Evolutionary conservation across 1,140 invertebrate genomes (phyloP), one percentile per base, ranked within the genome.

Genomic region (Glossosoma conforme): DNA sequence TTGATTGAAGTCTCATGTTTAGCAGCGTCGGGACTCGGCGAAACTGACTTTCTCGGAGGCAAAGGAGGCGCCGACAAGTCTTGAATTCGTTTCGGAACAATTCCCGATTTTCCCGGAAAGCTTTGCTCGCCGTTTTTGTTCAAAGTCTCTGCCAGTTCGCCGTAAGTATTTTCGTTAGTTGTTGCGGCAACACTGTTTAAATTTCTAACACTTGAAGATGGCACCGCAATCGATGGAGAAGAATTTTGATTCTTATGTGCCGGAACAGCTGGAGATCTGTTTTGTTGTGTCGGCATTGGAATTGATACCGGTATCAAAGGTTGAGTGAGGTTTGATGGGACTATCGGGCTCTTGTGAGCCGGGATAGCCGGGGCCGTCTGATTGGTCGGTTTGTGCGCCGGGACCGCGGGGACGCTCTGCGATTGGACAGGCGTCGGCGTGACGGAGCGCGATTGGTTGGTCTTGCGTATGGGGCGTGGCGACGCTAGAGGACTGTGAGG

Each of bases 11-110:
- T 41, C 9, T 5, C 5, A 8, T 13, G 37, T 37, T 42, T 46
- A 28, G 3, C 17, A 1, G 19, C 38, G 13, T 58, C 56, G 4
- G 56, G 46, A 44, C 48, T 68, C 1, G 72, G 70, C 0, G 69
- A 72, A 6, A 70, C 43, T 20, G 69, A 71, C 60, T 73, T 73
- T 21, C 69, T 54, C 0, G 72, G 72, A 6, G 70, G 72, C 10
- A 75, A 49, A 0, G 72, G 72, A 4, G 72, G 72, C 0, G 70
- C 70, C 3, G 69, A 50, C 1, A 75, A 61, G 33, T 75, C 72
- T 5, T 71, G 54, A 9, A 59, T 22, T 42, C 52, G 33, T 44
- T 58, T 58, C 3, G 56, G 51, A 25, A 51, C 36, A 11, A 44
- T 19, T 14, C 24, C 69, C 38, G 68, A 28, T 25, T 55, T 48